Evolutionary conservation across 1,140 invertebrate species (phyloP), one percentile per base, ranked within the genome.

Genomic region (Gonatopus flavifemur): DNA sequence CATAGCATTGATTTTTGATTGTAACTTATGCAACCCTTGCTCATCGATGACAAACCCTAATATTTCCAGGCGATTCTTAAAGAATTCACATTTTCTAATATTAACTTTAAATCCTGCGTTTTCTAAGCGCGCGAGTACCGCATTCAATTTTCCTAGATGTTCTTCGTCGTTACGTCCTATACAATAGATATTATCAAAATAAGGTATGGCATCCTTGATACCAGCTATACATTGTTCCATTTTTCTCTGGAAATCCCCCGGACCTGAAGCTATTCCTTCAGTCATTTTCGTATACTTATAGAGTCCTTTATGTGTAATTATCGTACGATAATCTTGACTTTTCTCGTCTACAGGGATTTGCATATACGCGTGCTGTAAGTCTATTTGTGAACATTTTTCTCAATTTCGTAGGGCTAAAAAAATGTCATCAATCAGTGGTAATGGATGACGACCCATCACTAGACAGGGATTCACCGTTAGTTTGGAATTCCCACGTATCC

Each of bases 1-100:
- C 12, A 47, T 47, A 10, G 45, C 45, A 22, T 38, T 6, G 31
- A 47, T 19, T 38, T 47, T 47, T 19, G 37, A n/a, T 5, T 38
- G 13, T 8, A 18, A 8, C 3, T 30, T 13, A 4, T 20, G 13
- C 12, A 47, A 9, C 2, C 45, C 35, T 2, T 37, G 16, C n/a
- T 25, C 21, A 37, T 24, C 21, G 5, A 46, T 24, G 15, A 18
- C 28, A 46, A 25, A 25, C 3, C 33, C 43, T 46, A 47, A 30
- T 30, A 47, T 38, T 15, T 30, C 7, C n/a, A 47, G 15, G 8
- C 13, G 25, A n/a, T 7, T 7, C 1, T 20, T 38, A 6, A 8
- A 10, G 7, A 47, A 2, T 20, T 19, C 10, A 47, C 45, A 47
- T 28, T 47, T 47, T 6, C 30, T 16, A n/a, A 13, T 18, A 9